A percentile compares a stretch with the other conserved stretches of the same genome.
Conservation (phyloP, 2,888 invertebrate species). For the Corbicula japonica region DNA sequence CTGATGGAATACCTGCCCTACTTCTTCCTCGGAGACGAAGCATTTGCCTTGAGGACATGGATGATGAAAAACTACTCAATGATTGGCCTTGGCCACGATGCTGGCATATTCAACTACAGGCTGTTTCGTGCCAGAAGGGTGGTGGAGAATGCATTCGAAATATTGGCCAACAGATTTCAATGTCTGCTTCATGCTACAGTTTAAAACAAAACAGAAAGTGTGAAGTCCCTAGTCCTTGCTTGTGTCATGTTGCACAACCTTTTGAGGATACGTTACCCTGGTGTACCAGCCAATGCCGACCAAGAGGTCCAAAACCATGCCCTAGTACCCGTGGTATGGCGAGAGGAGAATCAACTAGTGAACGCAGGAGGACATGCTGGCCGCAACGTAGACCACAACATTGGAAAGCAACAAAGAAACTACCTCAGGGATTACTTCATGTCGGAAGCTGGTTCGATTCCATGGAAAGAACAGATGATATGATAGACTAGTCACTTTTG, state of each 20-base stretch:
- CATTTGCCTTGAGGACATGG: constrained; percentile 57
- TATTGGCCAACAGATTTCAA: constrained; percentile 40
- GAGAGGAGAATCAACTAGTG: constrained; percentile 26
- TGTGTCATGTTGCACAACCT: constrained; percentile 64
- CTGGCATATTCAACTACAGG: constrained; percentile 56
- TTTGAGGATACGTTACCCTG: constrained; percentile 49
- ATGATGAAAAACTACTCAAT: constrained; percentile 66
- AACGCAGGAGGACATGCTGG: constrained; percentile 23
- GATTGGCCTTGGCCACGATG: constrained; percentile 38
- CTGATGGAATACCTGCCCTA: constrained; percentile 40
- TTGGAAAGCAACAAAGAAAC: constrained; percentile 52
- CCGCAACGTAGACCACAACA: constrained; percentile 39
- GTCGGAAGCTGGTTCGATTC: constrained; percentile 57
- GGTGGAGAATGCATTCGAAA: constrained; percentile 45
- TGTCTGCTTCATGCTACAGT: constrained; percentile 33
- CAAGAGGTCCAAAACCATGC: constrained; percentile 61
- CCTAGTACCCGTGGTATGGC: constrained; percentile 64
- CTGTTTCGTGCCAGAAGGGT: constrained; percentile 43
- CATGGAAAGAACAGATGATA: constrained; percentile 67
- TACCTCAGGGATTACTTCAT: constrained; percentile 64
- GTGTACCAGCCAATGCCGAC: constrained; percentile 35
- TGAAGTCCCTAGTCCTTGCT: constrained; percentile 38
- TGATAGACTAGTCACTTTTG: constrained; percentile 13
- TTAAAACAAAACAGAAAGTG: constrained; percentile 50
- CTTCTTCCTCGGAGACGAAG: constrained; percentile 66